Percentiles rank a stretch among this genome's conserved stretches.
These are phyloP conservation scores for Pipistrellus kuhlii DNA, from an alignment of 2,797 vertebrate genomes.

Conservation along the genomic window DNA sequence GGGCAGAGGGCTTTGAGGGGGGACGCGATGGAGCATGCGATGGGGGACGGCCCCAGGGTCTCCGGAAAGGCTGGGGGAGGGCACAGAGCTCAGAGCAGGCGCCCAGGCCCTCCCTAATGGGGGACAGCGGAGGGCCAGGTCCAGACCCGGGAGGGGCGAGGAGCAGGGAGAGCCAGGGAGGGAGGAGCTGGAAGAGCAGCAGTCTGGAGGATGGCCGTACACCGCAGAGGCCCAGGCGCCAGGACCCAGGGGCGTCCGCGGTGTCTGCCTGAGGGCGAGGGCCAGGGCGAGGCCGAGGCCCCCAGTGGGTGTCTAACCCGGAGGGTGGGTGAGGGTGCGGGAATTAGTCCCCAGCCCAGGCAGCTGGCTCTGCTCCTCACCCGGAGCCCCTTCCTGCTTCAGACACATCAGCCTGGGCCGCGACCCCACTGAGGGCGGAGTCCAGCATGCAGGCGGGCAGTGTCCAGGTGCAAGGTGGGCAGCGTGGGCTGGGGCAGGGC, in stretches of 20 bases:
- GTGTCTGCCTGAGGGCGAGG: rapidly evolving
- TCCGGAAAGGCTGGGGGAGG: not conserved
- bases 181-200: not conserved
- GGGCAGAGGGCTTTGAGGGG: not conserved
- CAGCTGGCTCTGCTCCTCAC: not conserved
- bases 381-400: not conserved
- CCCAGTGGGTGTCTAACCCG: not conserved
- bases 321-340: not conserved
- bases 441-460: no score
- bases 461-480: not conserved
- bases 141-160: rapidly evolving
- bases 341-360: not conserved
- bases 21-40: not conserved
- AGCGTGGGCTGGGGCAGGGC: no score
- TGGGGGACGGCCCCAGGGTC: no score
- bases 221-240: rapidly evolving
- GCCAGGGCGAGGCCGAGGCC: no score
- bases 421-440: not conserved
- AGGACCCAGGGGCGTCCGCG: rapidly evolving
- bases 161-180: not conserved
- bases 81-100: not conserved
- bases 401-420: rapidly evolving
- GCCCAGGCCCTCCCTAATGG: not conserved
- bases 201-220: rapidly evolving
- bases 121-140: not conserved